Percentiles rank a stretch among this genome's conserved stretches.
Conservation (phyloP, 2,888 invertebrate genomes). For the Cyaniris semiargus region DNA sequence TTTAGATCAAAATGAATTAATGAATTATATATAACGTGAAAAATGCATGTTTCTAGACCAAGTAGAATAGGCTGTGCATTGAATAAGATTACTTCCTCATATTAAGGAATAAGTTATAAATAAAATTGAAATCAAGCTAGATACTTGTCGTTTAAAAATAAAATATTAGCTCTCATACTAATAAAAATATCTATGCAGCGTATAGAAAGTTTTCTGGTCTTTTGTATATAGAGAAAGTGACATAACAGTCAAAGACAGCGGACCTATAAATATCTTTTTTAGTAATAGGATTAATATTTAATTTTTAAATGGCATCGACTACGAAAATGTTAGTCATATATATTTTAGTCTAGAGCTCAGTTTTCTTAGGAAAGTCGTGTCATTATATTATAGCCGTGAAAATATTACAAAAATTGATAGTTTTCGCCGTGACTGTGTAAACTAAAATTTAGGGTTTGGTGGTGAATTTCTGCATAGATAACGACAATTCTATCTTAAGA, state of each 20-base stretch:
- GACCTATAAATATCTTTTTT: too few species aligned
- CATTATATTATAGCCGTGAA: neutral
- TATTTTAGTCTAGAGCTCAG: neutral
- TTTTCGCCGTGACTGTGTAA: neutral
- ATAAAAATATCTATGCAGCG: too few species aligned
- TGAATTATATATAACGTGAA: neutral
- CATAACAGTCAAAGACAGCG: too few species aligned
- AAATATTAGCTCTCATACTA: neutral
- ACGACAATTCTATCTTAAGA: too few species aligned
- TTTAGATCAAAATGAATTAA: neutral
- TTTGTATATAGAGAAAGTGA: too few species aligned
- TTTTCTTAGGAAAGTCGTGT: neutral
- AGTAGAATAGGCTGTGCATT: neutral
- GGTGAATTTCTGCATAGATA: too few species aligned
- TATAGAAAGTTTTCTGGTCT: too few species aligned
- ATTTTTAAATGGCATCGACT: neutral
- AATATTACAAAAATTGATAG: neutral
- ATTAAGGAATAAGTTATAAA: neutral
- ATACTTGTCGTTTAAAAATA: neutral
- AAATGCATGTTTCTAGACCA: slow-evolving; percentile 17
- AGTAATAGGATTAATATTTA: neutral
- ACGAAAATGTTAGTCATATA: neutral
- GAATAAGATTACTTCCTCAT: neutral
- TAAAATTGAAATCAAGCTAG: neutral
- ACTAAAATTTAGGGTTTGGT: neutral